These are phyloP conservation scores for Hydrolagus affinis DNA, from an alignment of 2,113 vertebrate genomes.

Conservation along the genomic window DNA sequence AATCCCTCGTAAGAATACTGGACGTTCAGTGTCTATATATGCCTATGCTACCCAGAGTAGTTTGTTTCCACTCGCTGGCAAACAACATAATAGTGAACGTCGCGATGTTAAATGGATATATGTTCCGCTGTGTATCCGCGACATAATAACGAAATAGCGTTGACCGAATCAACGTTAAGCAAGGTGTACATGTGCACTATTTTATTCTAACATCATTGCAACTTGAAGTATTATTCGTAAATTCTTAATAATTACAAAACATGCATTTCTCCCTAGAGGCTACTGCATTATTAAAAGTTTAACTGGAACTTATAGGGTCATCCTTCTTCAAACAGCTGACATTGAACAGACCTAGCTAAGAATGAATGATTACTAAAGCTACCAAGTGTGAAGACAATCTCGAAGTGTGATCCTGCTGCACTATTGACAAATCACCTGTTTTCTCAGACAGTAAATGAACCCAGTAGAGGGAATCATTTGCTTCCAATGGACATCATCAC, in stretches of 20 bases:
- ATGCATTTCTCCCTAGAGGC: not conserved
- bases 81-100: no score
- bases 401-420: not conserved
- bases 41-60: no score
- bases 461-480: slow-evolving; percentile 21
- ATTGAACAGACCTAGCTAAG: slow-evolving; percentile 6
- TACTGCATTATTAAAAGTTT: slow-evolving; percentile 9
- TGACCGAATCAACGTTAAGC: no score
- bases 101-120: no score
- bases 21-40: no score
- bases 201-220: not conserved
- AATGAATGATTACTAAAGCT: slow-evolving; percentile 20
- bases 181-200: not conserved
- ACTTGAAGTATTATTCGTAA: not conserved
- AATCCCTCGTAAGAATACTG: no score
- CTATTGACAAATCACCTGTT: slow-evolving; percentile 24
- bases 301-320: not conserved
- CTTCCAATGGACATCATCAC: slow-evolving; percentile 3
- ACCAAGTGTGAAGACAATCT: slow-evolving; percentile 18
- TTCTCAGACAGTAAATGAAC: not conserved
- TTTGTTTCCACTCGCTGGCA: no score
- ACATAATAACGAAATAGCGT: no score
- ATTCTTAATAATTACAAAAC: not conserved
- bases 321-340: not conserved
- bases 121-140: no score